Conservation (phyloP, 1,140 invertebrate genomes). For the Leptonema lineaticorne region DNA sequence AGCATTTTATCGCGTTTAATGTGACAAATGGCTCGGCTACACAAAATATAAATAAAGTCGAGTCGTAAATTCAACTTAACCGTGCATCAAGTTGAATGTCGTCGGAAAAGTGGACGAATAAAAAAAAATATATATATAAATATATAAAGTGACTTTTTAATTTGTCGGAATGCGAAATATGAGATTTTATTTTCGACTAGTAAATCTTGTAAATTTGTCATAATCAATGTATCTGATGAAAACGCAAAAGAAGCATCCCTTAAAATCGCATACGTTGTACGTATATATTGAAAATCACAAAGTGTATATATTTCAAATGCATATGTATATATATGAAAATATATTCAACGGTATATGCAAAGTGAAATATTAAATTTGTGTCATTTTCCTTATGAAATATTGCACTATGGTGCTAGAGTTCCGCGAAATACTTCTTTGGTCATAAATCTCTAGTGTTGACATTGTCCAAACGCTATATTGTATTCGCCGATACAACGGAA, state of each 20-base stretch:
- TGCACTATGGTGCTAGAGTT: background rate
- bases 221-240: too few relatives aligned
- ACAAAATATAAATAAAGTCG: conserved; percentile 26
- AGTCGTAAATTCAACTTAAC: conserved; percentile 26
- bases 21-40: conserved; percentile 25
- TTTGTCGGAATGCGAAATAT: too few relatives aligned
- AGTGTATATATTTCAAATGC: background rate
- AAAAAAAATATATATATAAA: too few relatives aligned
- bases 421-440: background rate
- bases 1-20: conserved; percentile 28
- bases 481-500: too few relatives aligned
- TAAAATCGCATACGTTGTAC: too few relatives aligned
- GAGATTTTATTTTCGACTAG: too few relatives aligned
- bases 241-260: too few relatives aligned
- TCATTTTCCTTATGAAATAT: background rate
- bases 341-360: background rate
- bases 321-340: background rate
- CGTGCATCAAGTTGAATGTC: background rate
- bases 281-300: background rate
- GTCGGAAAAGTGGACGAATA: too few relatives aligned
- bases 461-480: conserved; percentile 2
- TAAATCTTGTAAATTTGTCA: too few relatives aligned
- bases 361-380: background rate
- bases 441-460: conserved; percentile 7
- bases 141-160: too few relatives aligned